Percentiles rank a stretch among this genome's conserved stretches.
Conservation (phyloP, 2,888 invertebrate genomes). For the Chouioia cunea region DNA sequence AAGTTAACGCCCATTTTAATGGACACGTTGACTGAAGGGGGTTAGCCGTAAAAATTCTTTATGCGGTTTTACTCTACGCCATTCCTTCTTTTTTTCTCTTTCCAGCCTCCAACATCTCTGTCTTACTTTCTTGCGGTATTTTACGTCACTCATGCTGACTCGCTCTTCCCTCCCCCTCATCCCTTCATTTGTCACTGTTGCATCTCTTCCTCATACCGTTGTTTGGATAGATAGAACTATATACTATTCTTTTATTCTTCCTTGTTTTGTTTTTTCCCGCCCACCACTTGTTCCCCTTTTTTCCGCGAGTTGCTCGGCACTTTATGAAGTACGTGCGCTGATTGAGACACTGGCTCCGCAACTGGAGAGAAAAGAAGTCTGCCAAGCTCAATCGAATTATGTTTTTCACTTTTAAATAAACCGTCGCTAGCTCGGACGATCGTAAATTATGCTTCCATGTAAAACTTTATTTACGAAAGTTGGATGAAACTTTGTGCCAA, state of each 20-base stretch:
- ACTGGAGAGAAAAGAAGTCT: not conserved
- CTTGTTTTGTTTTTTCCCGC: not conserved
- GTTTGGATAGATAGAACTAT: too few species aligned
- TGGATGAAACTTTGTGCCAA: not conserved
- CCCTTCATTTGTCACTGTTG: not conserved
- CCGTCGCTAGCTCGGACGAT: too few species aligned
- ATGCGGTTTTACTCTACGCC: not conserved
- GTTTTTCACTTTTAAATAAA: too few species aligned
- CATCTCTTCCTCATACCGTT: not conserved
- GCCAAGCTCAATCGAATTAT: too few species aligned
- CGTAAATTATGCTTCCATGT: too few species aligned
- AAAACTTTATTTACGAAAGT: not conserved
- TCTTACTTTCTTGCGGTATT: conserved; percentile 2
- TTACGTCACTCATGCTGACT: not conserved
- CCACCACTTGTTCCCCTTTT: not conserved
- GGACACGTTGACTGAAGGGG: conserved; percentile 14
- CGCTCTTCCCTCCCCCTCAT: not conserved
- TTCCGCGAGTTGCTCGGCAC: conserved; percentile 9
- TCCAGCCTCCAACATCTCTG: not conserved
- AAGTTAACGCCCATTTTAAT: conserved; percentile 17
- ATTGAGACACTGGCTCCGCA: conserved; percentile 25
- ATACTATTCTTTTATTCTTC: not conserved
- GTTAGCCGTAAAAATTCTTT: conserved; percentile 17
- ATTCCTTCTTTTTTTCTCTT: not conserved
- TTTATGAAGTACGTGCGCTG: conserved; percentile 23